Evolutionary conservation across 2,113 vertebrate genomes (phyloP).

Genomic region (Tapirus terrestris): DNA sequence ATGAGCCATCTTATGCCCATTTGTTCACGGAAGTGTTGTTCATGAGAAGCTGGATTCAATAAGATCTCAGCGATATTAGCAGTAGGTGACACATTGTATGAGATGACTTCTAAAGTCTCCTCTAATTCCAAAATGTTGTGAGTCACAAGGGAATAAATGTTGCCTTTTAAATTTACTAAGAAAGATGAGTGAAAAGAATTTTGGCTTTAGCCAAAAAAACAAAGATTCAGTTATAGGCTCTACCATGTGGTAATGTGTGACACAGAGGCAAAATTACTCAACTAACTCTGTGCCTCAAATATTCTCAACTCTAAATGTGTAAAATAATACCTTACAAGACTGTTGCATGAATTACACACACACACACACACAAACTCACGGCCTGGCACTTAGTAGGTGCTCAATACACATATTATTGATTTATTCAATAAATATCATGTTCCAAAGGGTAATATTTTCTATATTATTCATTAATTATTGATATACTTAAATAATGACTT

Average conservation of each 20-base stretch:
- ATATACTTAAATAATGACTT: neutral
- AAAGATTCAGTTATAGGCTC: neutral
- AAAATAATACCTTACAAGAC: neutral
- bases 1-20: neutral
- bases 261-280: slow-evolving; percentile 6
- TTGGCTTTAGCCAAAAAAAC: slow-evolving; percentile 28
- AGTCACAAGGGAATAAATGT: neutral
- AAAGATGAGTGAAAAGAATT: neutral
- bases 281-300: neutral
- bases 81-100: neutral
- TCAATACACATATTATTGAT: neutral
- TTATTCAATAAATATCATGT: neutral
- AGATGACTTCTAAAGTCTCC: neutral
- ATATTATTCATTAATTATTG: neutral
- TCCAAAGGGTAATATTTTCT: neutral
- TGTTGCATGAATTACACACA: neutral
- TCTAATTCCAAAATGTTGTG: neutral
- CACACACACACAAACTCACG: neutral
- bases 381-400: neutral
- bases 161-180: slow-evolving; percentile 38
- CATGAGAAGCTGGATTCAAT: neutral
- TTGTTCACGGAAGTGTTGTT: neutral
- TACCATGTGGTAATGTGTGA: neutral
- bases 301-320: slow-evolving; percentile 18
- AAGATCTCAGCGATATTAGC: neutral